phyloP scores from a whole-genome alignment of 2,113 vertebrate genomes.

The Oenanthe melanoleuca region DNA sequence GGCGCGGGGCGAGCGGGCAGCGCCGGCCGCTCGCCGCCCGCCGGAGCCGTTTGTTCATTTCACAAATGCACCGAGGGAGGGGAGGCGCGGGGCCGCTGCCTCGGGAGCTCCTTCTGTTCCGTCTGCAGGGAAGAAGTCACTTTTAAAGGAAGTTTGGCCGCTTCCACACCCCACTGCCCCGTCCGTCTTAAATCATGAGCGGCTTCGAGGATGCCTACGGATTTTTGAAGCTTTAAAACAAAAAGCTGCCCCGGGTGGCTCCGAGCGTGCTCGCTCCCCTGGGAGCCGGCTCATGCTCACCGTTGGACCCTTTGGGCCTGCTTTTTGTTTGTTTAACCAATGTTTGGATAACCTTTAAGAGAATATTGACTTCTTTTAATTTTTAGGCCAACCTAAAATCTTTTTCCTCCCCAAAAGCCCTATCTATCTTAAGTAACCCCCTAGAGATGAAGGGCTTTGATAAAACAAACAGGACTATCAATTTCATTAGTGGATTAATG shows the following conservation, averaged over 20 bases:
- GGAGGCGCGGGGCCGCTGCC: not conserved
- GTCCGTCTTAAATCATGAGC: not conserved
- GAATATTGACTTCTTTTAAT: not conserved
- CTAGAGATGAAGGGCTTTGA: not conserved
- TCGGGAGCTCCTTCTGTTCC: not conserved
- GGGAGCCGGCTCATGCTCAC: not conserved
- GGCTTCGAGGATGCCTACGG: not conserved
- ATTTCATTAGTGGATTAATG: not conserved
- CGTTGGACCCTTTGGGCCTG: slow-evolving; percentile 5
- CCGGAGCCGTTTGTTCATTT: slow-evolving; percentile 14
- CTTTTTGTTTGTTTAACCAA: not conserved
- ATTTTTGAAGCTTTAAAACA: not conserved
- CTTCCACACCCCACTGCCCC: not conserved
- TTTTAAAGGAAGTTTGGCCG: not conserved
- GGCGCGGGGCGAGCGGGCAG: not conserved
- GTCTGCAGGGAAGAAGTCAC: not conserved
- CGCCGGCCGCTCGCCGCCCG: not conserved
- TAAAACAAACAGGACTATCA: not conserved
- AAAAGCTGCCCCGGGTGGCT: not conserved
- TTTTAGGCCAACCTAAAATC: not conserved
- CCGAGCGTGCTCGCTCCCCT: not conserved
- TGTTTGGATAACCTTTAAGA: not conserved
- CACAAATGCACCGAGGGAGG: not conserved
- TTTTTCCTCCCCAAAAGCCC: not conserved
- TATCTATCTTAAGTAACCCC: not conserved